Conservation (phyloP, 2,888 invertebrate species). For the Pachycephus smyrnensis region DNA sequence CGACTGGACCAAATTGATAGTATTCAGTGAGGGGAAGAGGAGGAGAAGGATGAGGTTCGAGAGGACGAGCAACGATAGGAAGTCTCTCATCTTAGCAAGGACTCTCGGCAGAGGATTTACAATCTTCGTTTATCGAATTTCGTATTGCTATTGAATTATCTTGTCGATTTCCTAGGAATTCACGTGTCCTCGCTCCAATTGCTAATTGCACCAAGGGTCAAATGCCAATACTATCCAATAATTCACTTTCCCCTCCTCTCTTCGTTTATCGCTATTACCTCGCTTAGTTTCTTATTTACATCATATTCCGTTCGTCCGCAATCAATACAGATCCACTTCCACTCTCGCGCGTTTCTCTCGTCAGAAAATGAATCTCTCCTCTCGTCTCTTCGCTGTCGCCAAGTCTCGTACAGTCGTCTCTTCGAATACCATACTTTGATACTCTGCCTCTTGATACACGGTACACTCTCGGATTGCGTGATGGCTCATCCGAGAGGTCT, state of each 20-base stretch:
- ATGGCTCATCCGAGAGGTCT: not conserved
- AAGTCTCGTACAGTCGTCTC: not conserved
- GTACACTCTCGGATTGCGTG: not conserved
- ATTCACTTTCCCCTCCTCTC: not conserved
- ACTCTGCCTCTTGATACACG: not conserved
- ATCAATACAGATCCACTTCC: not conserved
- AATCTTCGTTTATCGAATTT: not conserved
- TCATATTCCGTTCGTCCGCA: not conserved
- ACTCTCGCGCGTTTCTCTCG: not conserved
- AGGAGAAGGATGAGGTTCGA: constrained; percentile 34
- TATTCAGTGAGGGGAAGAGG: constrained; percentile 29
- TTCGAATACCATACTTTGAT: not conserved
- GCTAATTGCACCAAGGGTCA: not conserved
- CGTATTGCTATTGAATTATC: not conserved
- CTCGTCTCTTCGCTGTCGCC: not conserved
- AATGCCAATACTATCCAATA: not conserved
- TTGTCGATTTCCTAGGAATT: not conserved
- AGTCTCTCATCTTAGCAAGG: not conserved
- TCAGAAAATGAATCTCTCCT: not conserved
- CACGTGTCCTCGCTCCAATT: not conserved
- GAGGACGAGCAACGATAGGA: constrained; percentile 34
- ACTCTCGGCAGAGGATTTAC: not conserved
- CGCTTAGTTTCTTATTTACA: not conserved
- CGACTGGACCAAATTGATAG: constrained; percentile 22
- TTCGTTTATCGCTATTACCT: not conserved